Percentiles rank a stretch among this genome's conserved stretches.
Conservation (phyloP, 2,888 invertebrate species). For the Ophion slaviceki region DNA sequence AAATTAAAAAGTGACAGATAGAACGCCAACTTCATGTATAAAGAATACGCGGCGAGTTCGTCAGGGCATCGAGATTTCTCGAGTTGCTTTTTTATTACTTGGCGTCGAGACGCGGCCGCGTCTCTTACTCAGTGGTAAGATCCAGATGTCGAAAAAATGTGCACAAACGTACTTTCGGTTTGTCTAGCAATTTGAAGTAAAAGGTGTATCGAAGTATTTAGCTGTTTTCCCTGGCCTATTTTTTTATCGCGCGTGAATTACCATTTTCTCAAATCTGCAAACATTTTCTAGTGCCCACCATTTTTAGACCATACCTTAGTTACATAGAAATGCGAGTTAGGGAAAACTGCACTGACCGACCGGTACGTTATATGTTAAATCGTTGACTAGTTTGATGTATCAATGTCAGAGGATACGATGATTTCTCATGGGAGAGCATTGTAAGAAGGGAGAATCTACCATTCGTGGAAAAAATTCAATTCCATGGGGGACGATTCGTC, state of each 20-base stretch:
- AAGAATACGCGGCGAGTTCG: too few relatives aligned
- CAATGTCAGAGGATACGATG: conserved; percentile 39
- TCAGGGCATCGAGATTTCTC: too few relatives aligned
- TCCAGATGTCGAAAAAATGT: too few relatives aligned
- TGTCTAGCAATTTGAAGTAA: too few relatives aligned
- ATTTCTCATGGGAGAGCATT: conserved; percentile 52
- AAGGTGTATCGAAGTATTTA: too few relatives aligned
- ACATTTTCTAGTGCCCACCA: neutral
- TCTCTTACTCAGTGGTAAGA: too few relatives aligned
- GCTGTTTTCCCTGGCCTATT: too few relatives aligned
- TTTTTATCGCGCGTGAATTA: neutral
- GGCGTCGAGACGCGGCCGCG: too few relatives aligned
- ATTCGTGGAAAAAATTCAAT: conserved; percentile 60
- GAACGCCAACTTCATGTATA: too few relatives aligned
- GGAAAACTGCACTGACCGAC: neutral
- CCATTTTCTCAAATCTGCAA: neutral
- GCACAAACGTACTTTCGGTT: too few relatives aligned
- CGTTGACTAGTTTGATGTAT: conserved; percentile 38
- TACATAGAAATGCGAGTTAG: neutral
- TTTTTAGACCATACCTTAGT: neutral
- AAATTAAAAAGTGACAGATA: too few relatives aligned
- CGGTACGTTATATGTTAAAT: neutral
- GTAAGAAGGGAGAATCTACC: conserved; percentile 56
- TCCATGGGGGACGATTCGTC: conserved; percentile 68
- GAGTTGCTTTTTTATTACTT: too few relatives aligned